These are phyloP conservation scores for Sycophaga agraensis DNA, from an alignment of 1,140 invertebrate species.

Conservation along the genomic window DNA sequence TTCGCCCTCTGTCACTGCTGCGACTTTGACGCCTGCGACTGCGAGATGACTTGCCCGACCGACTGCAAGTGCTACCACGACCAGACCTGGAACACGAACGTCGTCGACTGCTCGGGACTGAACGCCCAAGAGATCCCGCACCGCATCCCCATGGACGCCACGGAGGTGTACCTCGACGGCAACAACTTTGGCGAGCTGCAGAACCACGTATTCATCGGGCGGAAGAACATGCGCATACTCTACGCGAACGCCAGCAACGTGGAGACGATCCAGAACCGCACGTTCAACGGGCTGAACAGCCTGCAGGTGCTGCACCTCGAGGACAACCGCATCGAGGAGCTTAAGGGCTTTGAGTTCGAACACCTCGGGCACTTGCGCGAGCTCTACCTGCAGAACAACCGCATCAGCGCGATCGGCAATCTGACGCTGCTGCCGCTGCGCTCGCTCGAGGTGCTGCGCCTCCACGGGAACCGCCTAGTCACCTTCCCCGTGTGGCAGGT, in stretches of 20 bases:
- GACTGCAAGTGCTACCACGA: slow-evolving; percentile 92
- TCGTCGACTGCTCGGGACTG: slow-evolving; percentile 85
- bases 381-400: slow-evolving; percentile 85
- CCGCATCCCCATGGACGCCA: slow-evolving; percentile 90
- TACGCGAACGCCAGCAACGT: slow-evolving; percentile 85
- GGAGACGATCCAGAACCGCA: slow-evolving; percentile 85
- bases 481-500: slow-evolving; percentile 84
- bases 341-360: slow-evolving; percentile 89
- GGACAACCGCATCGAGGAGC: slow-evolving; percentile 75
- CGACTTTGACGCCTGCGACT: slow-evolving; percentile 92
- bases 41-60: slow-evolving; percentile 90
- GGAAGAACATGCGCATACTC: slow-evolving; percentile 83
- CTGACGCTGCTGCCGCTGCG: slow-evolving; percentile 75
- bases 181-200: slow-evolving; percentile 82
- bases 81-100: slow-evolving; percentile 88
- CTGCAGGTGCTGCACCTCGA: slow-evolving; percentile 82
- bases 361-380: slow-evolving; percentile 77
- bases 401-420: slow-evolving; percentile 77
- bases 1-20: slow-evolving; percentile 92
- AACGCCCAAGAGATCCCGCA: slow-evolving; percentile 75
- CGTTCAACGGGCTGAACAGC: slow-evolving; percentile 84
- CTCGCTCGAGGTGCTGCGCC: slow-evolving; percentile 76
- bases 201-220: slow-evolving; percentile 87
- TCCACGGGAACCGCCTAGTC: slow-evolving; percentile 82
- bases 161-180: slow-evolving; percentile 87